Percentiles rank a stretch among this genome's conserved stretches.
Evolutionary conservation across 2,888 invertebrate genomes (phyloP).

Genomic region (Dasysyrphus albostriatus): DNA sequence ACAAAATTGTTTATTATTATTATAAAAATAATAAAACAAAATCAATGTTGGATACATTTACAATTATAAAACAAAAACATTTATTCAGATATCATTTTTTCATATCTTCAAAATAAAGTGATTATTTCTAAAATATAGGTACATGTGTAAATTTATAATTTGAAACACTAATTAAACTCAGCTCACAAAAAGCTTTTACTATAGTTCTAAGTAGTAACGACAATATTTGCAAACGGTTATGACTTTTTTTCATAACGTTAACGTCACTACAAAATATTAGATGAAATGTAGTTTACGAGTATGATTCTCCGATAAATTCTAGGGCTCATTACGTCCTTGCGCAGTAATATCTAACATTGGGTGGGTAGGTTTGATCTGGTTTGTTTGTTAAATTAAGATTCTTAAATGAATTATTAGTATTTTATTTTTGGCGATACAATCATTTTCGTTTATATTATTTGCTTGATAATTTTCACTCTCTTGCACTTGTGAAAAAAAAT

Average conservation of each 20-base stretch:
- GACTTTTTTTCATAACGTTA: no score
- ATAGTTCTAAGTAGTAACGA: conserved; percentile 1
- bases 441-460: neutral
- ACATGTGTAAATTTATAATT: neutral
- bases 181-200: neutral
- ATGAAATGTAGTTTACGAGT: neutral
- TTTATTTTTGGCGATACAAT: neutral
- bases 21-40: neutral
- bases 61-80: neutral
- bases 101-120: conserved; percentile 51
- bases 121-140: neutral
- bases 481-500: neutral
- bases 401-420: neutral
- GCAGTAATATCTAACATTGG: neutral
- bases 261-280: neutral
- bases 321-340: neutral
- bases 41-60: neutral
- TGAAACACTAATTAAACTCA: neutral
- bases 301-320: neutral
- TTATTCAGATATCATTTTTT: conserved; percentile 63
- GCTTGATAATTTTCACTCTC: neutral
- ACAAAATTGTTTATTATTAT: no score
- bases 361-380: no score
- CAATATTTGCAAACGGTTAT: conserved; percentile 9
- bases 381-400: no score